A percentile compares a stretch with the other conserved stretches of the same genome.
Conservation (phyloP, 1,140 invertebrate genomes). For the Neodiprion virginianus region DNA sequence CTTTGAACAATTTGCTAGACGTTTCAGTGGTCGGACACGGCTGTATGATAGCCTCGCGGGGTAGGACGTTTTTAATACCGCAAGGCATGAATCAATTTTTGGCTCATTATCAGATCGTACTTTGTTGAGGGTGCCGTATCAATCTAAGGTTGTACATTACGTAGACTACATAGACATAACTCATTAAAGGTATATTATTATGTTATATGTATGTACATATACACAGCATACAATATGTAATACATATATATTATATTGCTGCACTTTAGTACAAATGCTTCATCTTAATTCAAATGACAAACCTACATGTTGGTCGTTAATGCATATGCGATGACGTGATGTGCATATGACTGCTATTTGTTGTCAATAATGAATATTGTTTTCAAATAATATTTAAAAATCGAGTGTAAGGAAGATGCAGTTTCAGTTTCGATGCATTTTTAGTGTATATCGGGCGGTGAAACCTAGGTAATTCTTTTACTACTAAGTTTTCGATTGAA, state of each 20-base stretch:
- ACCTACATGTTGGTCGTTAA: slow-evolving; percentile 42
- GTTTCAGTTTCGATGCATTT: too few relatives aligned
- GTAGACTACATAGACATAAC: slow-evolving; percentile 50
- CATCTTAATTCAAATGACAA: slow-evolving; percentile 49
- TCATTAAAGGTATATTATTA: slow-evolving; percentile 37
- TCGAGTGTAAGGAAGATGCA: too few relatives aligned
- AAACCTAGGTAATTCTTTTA: slow-evolving; percentile 26
- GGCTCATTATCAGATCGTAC: not conserved
- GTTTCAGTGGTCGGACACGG: too few relatives aligned
- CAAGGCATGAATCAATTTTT: too few relatives aligned
- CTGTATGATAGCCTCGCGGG: too few relatives aligned
- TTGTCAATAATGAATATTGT: slow-evolving; percentile 25
- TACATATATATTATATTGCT: slow-evolving; percentile 51
- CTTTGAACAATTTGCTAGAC: too few relatives aligned
- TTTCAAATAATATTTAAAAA: too few relatives aligned
- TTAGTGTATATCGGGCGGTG: slow-evolving; percentile 22
- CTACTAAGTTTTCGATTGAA: slow-evolving; percentile 19
- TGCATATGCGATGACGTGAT: slow-evolving; percentile 42
- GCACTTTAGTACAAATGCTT: slow-evolving; percentile 61
- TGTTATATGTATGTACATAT: slow-evolving; percentile 47
- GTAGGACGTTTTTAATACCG: too few relatives aligned
- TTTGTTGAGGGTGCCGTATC: slow-evolving; percentile 42
- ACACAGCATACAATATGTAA: slow-evolving; percentile 24
- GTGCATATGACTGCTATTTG: slow-evolving; percentile 45
- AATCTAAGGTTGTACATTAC: slow-evolving; percentile 54